These are phyloP conservation scores for Leptodactylus fallax DNA, from an alignment of 2,797 vertebrate genomes.

Conservation along the genomic window DNA sequence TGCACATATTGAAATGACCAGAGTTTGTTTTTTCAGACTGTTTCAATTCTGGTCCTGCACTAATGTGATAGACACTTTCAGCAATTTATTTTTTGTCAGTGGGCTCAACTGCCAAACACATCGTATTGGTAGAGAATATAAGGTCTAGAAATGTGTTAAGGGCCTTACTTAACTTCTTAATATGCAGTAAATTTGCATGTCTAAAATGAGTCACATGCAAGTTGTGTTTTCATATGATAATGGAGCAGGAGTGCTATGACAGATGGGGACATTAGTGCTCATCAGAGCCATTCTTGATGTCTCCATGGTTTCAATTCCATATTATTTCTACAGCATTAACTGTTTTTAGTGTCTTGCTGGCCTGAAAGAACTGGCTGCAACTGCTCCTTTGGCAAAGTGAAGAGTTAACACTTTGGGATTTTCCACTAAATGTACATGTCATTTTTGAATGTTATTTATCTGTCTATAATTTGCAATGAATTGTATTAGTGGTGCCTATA, in stretches of 20 bases:
- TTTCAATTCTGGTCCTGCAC: conserved; percentile 51
- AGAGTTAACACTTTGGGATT: not conserved
- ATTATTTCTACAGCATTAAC: conserved; percentile 54
- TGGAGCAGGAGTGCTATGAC: conserved; percentile 57
- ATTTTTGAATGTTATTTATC: not conserved
- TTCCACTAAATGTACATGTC: not conserved
- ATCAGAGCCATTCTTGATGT: conserved; percentile 60
- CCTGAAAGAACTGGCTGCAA: not conserved
- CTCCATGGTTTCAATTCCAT: conserved; percentile 58
- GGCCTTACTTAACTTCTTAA: conserved; percentile 61
- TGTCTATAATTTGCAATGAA: conserved; percentile 8
- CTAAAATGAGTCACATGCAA: conserved; percentile 61
- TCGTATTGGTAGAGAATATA: conserved; percentile 50
- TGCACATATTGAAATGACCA: conserved; percentile 55
- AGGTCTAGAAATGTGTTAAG: conserved; percentile 48
- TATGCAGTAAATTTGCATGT: conserved; percentile 62
- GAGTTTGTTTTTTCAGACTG: conserved; percentile 28
- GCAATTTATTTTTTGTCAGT: conserved; percentile 53
- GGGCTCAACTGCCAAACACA: conserved; percentile 55
- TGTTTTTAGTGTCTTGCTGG: not conserved
- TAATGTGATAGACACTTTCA: conserved; percentile 58
- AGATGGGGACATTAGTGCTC: conserved; percentile 62
- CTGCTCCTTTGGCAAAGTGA: not conserved
- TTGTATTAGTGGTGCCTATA: not conserved
- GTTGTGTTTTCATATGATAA: conserved; percentile 65